phyloP scores from a whole-genome alignment of 2,113 vertebrate species.

The Myocastor coypus region DNA sequence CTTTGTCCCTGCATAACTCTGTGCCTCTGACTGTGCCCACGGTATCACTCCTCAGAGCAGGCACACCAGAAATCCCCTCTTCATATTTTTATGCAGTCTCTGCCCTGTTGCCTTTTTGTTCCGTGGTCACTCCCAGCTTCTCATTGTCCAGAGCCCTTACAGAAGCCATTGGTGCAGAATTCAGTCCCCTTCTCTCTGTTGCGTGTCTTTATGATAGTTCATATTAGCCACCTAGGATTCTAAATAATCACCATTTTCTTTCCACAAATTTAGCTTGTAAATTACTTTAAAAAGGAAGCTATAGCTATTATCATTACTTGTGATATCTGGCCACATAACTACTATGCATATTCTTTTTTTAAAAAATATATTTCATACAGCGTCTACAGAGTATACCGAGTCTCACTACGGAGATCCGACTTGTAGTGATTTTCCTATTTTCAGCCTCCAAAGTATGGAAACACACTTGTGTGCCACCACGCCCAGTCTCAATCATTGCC shows the following conservation, averaged over 20 bases:
- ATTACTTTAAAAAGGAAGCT: neutral
- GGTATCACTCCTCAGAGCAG: neutral
- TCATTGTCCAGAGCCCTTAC: too few relatives aligned
- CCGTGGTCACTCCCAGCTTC: neutral
- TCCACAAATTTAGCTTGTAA: neutral
- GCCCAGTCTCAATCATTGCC: too few relatives aligned
- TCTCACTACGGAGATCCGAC: too few relatives aligned
- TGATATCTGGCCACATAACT: neutral
- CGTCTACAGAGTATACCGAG: too few relatives aligned
- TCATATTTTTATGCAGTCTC: neutral
- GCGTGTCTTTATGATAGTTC: neutral
- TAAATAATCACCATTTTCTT: neutral
- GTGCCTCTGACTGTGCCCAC: neutral
- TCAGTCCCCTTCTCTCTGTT: neutral
- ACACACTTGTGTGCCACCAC: too few relatives aligned
- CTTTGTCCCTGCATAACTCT: neutral
- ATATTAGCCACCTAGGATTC: neutral
- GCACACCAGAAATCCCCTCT: neutral
- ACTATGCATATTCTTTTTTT: neutral
- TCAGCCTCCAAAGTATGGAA: too few relatives aligned
- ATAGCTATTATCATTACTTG: neutral
- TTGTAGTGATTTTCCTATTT: too few relatives aligned
- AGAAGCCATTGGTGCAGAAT: neutral
- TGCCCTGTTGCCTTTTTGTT: neutral
- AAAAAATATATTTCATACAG: too few relatives aligned